Conservation (phyloP, 2,888 invertebrate genomes). For the Oligia latruncula region DNA sequence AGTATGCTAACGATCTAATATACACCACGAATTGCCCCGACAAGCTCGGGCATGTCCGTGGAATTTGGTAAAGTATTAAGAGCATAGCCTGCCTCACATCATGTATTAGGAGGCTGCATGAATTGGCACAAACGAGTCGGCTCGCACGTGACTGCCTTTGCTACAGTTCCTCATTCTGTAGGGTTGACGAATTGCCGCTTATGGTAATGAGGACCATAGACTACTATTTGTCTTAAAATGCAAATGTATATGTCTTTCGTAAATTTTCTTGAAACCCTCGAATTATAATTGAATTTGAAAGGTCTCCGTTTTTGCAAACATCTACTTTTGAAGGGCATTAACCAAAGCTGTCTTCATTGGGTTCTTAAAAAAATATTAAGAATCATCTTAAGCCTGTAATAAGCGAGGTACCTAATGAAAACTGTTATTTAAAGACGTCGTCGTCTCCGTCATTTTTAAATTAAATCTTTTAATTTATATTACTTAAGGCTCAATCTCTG, state of each 20-base stretch:
- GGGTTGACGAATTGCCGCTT: slow-evolving; percentile 59
- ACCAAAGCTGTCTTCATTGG: slow-evolving; percentile 29
- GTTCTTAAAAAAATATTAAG: slow-evolving; percentile 37
- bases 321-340: slow-evolving; percentile 36
- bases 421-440: slow-evolving; percentile 42
- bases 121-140: slow-evolving; percentile 75
- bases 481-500: slow-evolving; percentile 15
- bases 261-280: background rate
- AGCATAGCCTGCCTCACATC: slow-evolving; percentile 40
- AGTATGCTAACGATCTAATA: slow-evolving; percentile 40
- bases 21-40: slow-evolving; percentile 30
- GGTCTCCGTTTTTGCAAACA: slow-evolving; percentile 29
- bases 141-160: slow-evolving; percentile 73
- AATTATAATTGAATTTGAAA: slow-evolving; percentile 29
- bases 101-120: slow-evolving; percentile 64
- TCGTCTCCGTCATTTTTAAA: slow-evolving; percentile 40
- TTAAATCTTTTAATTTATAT: slow-evolving; percentile 46
- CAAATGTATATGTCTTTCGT: background rate
- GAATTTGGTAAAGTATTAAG: slow-evolving; percentile 56
- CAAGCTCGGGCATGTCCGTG: slow-evolving; percentile 47
- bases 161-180: slow-evolving; percentile 69
- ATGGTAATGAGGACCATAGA: slow-evolving; percentile 27
- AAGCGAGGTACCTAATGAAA: slow-evolving; percentile 36
- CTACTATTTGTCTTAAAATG: background rate
- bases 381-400: slow-evolving; percentile 37